Base-by-base conservation (phyloP, 2,113 vertebrate genomes). In the Dasyornis broadbenti region DNA sequence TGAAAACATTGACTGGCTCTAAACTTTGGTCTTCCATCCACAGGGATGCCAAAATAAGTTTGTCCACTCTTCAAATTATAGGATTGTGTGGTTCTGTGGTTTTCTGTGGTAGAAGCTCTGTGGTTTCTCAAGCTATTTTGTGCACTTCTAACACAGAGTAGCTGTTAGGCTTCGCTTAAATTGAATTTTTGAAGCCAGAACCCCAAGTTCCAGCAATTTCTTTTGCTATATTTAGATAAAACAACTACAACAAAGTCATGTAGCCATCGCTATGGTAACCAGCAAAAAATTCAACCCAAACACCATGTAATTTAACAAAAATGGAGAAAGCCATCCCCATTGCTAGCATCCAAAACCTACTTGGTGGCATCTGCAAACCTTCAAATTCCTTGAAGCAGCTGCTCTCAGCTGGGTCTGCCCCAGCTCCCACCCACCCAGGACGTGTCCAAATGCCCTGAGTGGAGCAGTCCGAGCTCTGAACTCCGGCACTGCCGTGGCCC, bases 81-180 rank as follows among this genome's bases (percentile, higher is more conserved):
- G 92, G 90, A 93, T 21, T 16, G 85, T 77, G 94, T 3, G 92
- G 95, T 90, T 86, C 85, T 82, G 90, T 92, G 95, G 95, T 60
- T 94, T 95, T 92, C 63, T 92, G 88, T 65, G 75, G 76, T 77
- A 90, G 93, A 66, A 85, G 47, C 75, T 85, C 57, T 73, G 94
- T 90, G 95, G 94, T 94, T 97, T 95, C 82, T 54, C n/a, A 33
- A 95, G 94, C 78, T 96, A 95, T 96, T 96, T 96, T 95, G 87
- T 90, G 94, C 92, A 85, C 79, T 84, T 85, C 45, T 61, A 89
- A 95, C 73, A 66, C 69, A 92, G 94, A 96, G 82, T 89, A 50
- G 91, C 92, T 91, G 68, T 94, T 92, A 91, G 95, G 57, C 73
- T 89, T 81, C 19, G 5, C 95, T 89, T 87, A 96, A 97, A 82